phyloP scores from a whole-genome alignment of 2,888 invertebrate genomes.

The Tenthredo distinguenda region DNA sequence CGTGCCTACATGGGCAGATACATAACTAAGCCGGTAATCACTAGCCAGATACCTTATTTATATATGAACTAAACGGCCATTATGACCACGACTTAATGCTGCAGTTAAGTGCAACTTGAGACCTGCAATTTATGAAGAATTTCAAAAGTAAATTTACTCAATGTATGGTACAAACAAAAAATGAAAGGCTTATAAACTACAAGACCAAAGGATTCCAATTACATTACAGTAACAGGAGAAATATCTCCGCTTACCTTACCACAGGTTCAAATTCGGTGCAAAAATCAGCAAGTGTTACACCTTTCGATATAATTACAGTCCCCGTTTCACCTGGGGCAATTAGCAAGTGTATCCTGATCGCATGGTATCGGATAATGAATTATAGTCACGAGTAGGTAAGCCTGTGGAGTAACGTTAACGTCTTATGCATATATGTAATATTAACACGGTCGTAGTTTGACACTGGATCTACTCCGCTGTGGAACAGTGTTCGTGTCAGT shows the following conservation, averaged over 20 bases:
- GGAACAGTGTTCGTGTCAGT: background rate
- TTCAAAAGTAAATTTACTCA: background rate
- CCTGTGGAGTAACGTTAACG: background rate
- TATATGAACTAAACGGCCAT: background rate
- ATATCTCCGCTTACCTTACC: background rate
- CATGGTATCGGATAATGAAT: background rate
- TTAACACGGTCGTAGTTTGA: background rate
- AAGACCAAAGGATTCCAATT: background rate
- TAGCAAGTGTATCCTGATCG: background rate
- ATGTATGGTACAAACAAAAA: background rate
- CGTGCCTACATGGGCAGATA: background rate
- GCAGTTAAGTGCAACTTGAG: background rate
- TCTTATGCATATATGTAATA: background rate
- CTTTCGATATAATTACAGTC: background rate
- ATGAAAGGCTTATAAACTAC: background rate
- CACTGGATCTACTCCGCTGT: background rate
- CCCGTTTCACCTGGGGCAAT: background rate
- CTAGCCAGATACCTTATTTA: conserved; percentile 26
- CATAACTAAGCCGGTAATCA: conserved; percentile 17
- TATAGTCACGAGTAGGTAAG: background rate
- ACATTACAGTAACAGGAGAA: background rate
- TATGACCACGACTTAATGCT: background rate
- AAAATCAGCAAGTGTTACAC: background rate
- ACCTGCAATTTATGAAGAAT: background rate
- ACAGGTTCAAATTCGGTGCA: background rate